phyloP scores from a whole-genome alignment of 2,888 invertebrate species.

The Tetropium fuscum region DNA sequence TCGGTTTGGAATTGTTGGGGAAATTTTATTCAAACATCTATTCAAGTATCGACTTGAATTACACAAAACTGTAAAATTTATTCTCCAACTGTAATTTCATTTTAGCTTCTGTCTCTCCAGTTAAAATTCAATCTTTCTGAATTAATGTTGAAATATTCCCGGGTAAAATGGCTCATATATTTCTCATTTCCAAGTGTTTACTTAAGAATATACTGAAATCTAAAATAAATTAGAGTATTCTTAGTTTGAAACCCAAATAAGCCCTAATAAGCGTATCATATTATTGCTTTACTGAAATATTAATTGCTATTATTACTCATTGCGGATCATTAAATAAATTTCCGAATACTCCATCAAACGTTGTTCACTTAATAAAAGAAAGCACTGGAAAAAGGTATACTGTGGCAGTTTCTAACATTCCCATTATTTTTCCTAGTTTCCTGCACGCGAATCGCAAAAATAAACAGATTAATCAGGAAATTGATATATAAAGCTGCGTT shows the following conservation, averaged over 20 bases:
- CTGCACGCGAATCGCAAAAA: too few species aligned
- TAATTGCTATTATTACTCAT: too few species aligned
- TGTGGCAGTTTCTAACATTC: too few species aligned
- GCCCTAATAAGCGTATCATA: conserved; percentile 12
- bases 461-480: too few species aligned
- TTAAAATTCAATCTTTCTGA: conserved; percentile 40
- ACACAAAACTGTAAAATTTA: conserved; percentile 40
- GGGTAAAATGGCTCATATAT: conserved; percentile 10
- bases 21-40: conserved; percentile 29
- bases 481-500: too few species aligned
- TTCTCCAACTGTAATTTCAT: conserved; percentile 40
- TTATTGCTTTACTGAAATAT: too few species aligned
- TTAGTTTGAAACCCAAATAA: conserved; percentile 8
- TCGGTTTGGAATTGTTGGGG: conserved; percentile 4
- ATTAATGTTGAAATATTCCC: conserved; percentile 33
- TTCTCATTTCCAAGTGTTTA: conserved; percentile 21
- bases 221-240: conserved; percentile 18
- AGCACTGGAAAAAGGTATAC: too few species aligned
- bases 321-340: too few species aligned
- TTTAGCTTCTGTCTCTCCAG: conserved; percentile 39
- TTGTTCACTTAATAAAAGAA: too few species aligned
- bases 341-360: too few species aligned
- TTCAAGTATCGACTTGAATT: conserved; percentile 41
- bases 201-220: conserved; percentile 13
- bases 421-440: too few species aligned